These are phyloP conservation scores for Tyrophagus putrescentiae DNA, from an alignment of 1,140 invertebrate species.

Conservation along the genomic window DNA sequence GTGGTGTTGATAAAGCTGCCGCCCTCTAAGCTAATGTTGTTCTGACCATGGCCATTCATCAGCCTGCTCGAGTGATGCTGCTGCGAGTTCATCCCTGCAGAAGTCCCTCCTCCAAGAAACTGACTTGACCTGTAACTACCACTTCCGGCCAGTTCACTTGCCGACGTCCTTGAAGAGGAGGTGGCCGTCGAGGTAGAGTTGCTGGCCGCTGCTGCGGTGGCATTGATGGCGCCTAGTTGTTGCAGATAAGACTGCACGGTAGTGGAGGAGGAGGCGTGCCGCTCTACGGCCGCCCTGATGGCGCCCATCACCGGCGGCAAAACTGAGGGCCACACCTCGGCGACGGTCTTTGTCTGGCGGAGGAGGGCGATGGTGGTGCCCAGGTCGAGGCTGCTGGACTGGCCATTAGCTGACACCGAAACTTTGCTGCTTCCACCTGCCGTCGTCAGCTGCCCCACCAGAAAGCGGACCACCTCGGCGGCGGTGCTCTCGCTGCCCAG, in stretches of 20 bases:
- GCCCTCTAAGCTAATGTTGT: no score
- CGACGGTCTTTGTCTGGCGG: conserved; percentile 56
- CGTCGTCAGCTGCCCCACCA: conserved; percentile 51
- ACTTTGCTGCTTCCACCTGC: no score
- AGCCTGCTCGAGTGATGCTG: not conserved
- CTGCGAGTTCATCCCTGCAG: not conserved
- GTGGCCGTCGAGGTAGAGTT: no score
- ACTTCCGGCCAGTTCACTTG: not conserved
- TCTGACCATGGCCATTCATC: no score
- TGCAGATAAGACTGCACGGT: conserved; percentile 36
- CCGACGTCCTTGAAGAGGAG: no score
- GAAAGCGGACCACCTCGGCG: conserved; percentile 59
- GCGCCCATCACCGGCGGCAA: conserved; percentile 57
- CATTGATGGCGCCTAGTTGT: conserved; percentile 31
- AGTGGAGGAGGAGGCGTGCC: conserved; percentile 31
- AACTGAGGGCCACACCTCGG: conserved; percentile 54
- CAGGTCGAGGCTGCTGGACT: no score
- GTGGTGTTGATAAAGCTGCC: not conserved
- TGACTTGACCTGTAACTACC: not conserved
- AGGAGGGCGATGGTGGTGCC: conserved; percentile 51
- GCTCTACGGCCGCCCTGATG: conserved; percentile 48
- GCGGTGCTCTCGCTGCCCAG: conserved; percentile 45
- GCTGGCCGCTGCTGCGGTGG: not conserved
- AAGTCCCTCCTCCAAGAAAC: not conserved
- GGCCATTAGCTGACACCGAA: no score